Evolutionary conservation across 2,113 vertebrate species (phyloP).

Genomic region (Gopherus flavomarginatus): DNA sequence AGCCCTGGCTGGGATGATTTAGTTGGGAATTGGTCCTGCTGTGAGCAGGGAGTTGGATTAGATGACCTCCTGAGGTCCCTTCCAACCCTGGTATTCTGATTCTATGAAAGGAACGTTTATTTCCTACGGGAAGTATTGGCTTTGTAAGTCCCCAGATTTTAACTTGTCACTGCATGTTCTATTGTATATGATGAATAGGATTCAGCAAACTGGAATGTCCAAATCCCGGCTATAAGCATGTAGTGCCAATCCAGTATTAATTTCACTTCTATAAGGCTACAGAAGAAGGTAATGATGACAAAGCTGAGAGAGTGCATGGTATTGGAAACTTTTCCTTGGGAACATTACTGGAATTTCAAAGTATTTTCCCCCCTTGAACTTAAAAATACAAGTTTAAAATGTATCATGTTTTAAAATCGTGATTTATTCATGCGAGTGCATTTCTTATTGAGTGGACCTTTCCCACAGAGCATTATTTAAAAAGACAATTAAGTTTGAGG

Average conservation of each 20-base stretch:
- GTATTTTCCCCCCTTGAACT: fast-evolving
- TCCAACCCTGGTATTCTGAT: no score
- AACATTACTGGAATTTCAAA: not conserved
- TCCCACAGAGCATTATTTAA: slow-evolving; percentile 16
- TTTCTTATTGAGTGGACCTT: slow-evolving; percentile 5
- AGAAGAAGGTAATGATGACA: not conserved
- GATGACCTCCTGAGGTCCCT: no score
- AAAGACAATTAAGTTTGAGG: slow-evolving; percentile 24
- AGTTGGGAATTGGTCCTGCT: no score
- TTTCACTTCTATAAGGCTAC: not conserved
- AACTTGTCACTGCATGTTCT: not conserved
- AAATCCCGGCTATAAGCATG: not conserved
- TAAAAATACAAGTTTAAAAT: not conserved
- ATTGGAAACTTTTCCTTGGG: not conserved
- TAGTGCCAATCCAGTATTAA: not conserved
- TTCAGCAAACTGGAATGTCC: not conserved
- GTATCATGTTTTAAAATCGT: slow-evolving; percentile 1
- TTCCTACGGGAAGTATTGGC: not conserved
- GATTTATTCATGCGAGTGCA: not conserved
- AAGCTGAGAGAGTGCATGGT: not conserved
- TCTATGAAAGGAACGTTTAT: not conserved
- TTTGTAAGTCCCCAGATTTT: not conserved
- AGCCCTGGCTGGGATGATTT: no score
- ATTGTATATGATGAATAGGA: not conserved
- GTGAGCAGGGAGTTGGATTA: no score